phyloP scores from a whole-genome alignment of 2,797 vertebrate species.

The Galago senegalensis region DNA sequence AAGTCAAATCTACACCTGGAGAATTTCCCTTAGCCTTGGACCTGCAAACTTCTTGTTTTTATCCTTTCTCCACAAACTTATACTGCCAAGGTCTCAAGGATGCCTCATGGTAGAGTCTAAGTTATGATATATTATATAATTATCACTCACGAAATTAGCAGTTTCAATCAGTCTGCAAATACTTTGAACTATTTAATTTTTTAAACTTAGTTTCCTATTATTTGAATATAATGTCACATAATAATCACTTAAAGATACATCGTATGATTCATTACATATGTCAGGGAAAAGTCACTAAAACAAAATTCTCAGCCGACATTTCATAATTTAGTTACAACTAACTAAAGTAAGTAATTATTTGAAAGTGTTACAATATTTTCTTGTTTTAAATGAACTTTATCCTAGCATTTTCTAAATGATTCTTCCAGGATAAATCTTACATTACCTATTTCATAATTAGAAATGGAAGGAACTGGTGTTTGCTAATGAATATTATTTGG shows the following conservation, averaged over 20 bases:
- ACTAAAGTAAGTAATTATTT: constrained; percentile 53
- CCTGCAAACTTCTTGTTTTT: background rate
- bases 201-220: constrained; percentile 52
- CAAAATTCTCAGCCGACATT: constrained; percentile 53
- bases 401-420: constrained; percentile 27
- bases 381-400: constrained; percentile 64
- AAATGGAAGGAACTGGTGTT: constrained; percentile 35
- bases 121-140: constrained; percentile 18
- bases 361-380: constrained; percentile 44
- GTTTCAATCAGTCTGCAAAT: constrained; percentile 45
- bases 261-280: constrained; percentile 55
- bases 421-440: background rate
- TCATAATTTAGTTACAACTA: constrained; percentile 62
- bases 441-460: constrained; percentile 27
- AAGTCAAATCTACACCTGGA: constrained; percentile 64
- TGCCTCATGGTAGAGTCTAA: background rate
- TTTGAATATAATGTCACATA: constrained; percentile 63
- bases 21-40: background rate
- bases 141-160: constrained; percentile 36
- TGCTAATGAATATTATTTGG: constrained; percentile 30
- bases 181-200: constrained; percentile 56
- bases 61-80: background rate
- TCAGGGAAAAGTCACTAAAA: constrained; percentile 69
- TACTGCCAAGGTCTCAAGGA: background rate
- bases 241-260: constrained; percentile 50